Percentiles rank a stretch among this genome's conserved stretches.
Evolutionary conservation across 2,797 vertebrate genomes (phyloP).

Genomic region (Sparus aurata): DNA sequence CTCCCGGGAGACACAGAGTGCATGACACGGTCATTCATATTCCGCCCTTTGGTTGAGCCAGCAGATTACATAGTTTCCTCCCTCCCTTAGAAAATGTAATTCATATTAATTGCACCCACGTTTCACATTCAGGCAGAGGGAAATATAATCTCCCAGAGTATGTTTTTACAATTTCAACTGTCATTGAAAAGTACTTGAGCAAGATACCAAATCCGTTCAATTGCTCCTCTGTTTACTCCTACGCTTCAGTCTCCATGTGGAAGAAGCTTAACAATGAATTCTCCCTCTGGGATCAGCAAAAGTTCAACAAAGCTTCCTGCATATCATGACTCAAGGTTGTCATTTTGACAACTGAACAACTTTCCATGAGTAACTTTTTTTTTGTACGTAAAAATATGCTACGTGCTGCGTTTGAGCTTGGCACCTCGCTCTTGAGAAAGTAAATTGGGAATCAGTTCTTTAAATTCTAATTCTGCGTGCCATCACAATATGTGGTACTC

Average conservation of each 20-base stretch:
- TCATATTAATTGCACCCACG: constrained; percentile 21
- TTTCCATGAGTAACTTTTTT: background rate
- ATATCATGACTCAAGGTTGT: constrained; percentile 9
- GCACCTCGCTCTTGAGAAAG: constrained; percentile 58
- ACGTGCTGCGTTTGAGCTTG: constrained; percentile 17
- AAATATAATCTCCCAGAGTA: constrained; percentile 27
- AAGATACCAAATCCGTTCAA: constrained; percentile 57
- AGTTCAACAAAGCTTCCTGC: constrained; percentile 60
- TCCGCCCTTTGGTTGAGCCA: constrained; percentile 18
- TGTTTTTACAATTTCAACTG: constrained; percentile 60
- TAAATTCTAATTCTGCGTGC: constrained; percentile 68
- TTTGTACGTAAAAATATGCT: constrained; percentile 9
- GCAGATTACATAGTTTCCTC: background rate
- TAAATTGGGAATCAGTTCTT: constrained; percentile 68
- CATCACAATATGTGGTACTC: constrained; percentile 51
- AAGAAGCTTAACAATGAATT: constrained; percentile 56
- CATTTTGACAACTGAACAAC: constrained; percentile 16
- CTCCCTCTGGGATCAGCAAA: constrained; percentile 62
- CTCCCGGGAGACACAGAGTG: constrained; percentile 65
- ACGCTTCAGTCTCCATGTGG: constrained; percentile 48
- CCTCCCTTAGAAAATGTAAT: constrained; percentile 11
- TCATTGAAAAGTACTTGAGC: constrained; percentile 51
- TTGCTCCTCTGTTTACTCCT: constrained; percentile 54
- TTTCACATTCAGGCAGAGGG: constrained; percentile 29
- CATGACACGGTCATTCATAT: constrained; percentile 14